Percentiles rank a stretch among this genome's conserved stretches.
phyloP scores from a whole-genome alignment of 2,113 vertebrate genomes.

The Salminus brasiliensis region DNA sequence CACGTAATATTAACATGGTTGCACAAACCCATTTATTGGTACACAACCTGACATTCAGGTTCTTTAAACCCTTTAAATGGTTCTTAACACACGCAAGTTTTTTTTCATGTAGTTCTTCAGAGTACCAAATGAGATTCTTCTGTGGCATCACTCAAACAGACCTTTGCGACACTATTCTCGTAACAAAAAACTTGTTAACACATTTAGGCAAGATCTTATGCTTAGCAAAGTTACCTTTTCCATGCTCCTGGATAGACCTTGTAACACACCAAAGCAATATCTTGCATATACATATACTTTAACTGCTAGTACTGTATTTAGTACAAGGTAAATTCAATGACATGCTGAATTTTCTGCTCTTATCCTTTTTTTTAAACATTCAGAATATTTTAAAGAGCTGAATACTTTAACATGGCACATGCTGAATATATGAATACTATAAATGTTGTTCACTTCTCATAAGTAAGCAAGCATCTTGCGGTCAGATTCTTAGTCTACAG shows the following conservation, averaged over 20 bases:
- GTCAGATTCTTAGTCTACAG: not conserved
- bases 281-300: not conserved
- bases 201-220: not conserved
- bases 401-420: not conserved
- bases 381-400: not conserved
- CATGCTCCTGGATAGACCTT: not conserved
- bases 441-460: not conserved
- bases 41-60: too few relatives aligned
- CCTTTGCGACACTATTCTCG: too few relatives aligned
- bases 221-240: not conserved
- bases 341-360: not conserved
- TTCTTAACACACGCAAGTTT: too few relatives aligned
- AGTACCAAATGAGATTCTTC: too few relatives aligned
- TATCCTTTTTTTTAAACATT: not conserved
- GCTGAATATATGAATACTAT: not conserved
- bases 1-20: too few relatives aligned
- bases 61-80: too few relatives aligned
- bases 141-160: too few relatives aligned
- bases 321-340: not conserved
- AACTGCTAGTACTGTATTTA: not conserved
- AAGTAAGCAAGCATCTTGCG: not conserved
- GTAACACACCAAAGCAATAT: slow-evolving; percentile 30
- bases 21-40: too few relatives aligned
- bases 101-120: too few relatives aligned
- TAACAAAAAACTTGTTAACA: not conserved